phyloP scores from a whole-genome alignment of 2,888 invertebrate genomes.

The Sinhomidia bicolor region DNA sequence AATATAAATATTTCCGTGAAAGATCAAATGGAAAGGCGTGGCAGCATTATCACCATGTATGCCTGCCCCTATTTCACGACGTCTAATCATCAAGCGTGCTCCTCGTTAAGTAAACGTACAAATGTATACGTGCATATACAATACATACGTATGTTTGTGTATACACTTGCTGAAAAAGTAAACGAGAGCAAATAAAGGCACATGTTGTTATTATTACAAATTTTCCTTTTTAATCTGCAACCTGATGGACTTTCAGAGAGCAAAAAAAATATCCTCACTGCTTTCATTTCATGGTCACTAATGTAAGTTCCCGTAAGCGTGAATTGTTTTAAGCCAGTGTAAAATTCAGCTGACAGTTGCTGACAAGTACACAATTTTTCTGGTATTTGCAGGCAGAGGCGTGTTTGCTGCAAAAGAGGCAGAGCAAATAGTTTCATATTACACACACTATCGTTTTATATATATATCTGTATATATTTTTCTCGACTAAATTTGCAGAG shows the following conservation, averaged over 20 bases:
- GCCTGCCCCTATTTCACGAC: slow-evolving; percentile 52
- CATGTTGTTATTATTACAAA: background rate
- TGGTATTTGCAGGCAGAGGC: slow-evolving; percentile 10
- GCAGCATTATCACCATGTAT: slow-evolving; percentile 7
- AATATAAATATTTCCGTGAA: slow-evolving; percentile 54
- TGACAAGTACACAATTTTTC: background rate
- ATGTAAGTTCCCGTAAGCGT: background rate
- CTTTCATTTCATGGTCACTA: background rate
- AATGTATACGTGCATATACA: too few species aligned
- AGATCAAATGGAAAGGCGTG: slow-evolving; percentile 62
- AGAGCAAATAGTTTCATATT: background rate
- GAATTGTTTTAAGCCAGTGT: background rate
- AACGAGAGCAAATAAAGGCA: background rate
- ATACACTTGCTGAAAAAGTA: slow-evolving; percentile 9
- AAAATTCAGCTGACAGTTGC: background rate
- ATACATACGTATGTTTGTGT: too few species aligned
- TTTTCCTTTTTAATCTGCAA: background rate
- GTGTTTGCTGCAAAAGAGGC: background rate
- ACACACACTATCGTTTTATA: too few species aligned
- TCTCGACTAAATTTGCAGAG: too few species aligned
- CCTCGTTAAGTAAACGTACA: background rate
- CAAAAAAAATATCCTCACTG: background rate
- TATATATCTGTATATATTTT: too few species aligned
- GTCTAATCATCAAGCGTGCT: slow-evolving; percentile 43
- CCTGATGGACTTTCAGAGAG: slow-evolving; percentile 21